Evolutionary conservation across 2,113 vertebrate genomes (phyloP).

Genomic region (Phainopepla nitens): DNA sequence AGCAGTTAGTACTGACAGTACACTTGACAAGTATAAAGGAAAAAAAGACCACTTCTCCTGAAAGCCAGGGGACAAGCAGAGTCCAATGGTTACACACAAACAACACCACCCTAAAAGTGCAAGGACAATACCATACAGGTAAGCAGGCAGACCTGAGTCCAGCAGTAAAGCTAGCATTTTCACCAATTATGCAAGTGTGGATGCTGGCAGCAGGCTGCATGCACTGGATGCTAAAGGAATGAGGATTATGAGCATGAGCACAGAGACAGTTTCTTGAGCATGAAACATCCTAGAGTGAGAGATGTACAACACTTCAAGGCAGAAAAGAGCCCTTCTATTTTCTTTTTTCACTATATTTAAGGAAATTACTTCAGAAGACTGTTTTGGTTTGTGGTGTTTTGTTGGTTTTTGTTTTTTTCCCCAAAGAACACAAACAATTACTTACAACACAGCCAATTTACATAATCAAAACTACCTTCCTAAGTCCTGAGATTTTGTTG

Average conservation of each 20-base stretch:
- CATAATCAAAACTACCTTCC: neutral
- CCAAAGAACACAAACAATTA: neutral
- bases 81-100: neutral
- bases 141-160: neutral
- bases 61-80: neutral
- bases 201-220: neutral
- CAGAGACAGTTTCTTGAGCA: neutral
- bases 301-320: neutral
- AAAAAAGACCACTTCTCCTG: neutral
- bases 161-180: neutral
- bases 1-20: neutral
- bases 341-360: neutral
- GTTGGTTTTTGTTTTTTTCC: too few relatives aligned
- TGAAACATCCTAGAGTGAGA: neutral
- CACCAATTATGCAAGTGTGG: neutral
- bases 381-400: too few relatives aligned
- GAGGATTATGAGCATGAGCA: accelerated
- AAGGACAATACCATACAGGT: neutral
- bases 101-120: neutral
- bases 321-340: neutral
- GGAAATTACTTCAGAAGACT: neutral
- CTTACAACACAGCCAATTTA: neutral
- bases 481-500: too few relatives aligned
- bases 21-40: neutral
- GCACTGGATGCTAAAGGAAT: neutral